Evolutionary conservation across 2,113 vertebrate genomes (phyloP).

Genomic region (Gymnarchus niloticus): DNA sequence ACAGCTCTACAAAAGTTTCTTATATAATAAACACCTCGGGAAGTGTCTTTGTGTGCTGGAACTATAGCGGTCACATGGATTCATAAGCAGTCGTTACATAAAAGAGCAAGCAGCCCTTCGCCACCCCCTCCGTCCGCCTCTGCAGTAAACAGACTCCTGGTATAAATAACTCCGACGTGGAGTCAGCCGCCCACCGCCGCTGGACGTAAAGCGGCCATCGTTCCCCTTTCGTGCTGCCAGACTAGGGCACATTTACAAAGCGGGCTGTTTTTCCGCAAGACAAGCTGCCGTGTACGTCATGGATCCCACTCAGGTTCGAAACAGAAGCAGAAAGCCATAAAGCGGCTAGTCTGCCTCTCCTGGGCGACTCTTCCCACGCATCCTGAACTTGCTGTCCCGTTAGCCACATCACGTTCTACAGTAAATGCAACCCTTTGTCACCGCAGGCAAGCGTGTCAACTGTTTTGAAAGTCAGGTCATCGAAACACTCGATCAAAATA

Average conservation of each 20-base stretch:
- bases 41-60: neutral
- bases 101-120: constrained; percentile 17
- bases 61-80: neutral
- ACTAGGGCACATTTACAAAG: neutral
- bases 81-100: constrained; percentile 21
- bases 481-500: neutral
- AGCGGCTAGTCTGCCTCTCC: neutral
- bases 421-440: neutral
- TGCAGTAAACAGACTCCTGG: neutral
- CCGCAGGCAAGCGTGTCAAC: neutral
- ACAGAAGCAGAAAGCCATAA: constrained; percentile 16
- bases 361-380: neutral
- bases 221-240: neutral
- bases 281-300: neutral
- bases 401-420: neutral
- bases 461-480: neutral
- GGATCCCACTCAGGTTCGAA: constrained; percentile 19
- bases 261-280: neutral
- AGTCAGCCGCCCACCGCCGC: constrained; percentile 22
- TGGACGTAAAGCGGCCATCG: constrained; percentile 22
- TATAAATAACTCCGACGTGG: constrained; percentile 30
- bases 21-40: constrained; percentile 1
- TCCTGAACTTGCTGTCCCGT: neutral
- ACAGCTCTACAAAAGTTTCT: neutral
- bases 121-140: constrained; percentile 23